Conservation (phyloP, 2,113 vertebrate genomes). For the Platysternon megacephalum region DNA sequence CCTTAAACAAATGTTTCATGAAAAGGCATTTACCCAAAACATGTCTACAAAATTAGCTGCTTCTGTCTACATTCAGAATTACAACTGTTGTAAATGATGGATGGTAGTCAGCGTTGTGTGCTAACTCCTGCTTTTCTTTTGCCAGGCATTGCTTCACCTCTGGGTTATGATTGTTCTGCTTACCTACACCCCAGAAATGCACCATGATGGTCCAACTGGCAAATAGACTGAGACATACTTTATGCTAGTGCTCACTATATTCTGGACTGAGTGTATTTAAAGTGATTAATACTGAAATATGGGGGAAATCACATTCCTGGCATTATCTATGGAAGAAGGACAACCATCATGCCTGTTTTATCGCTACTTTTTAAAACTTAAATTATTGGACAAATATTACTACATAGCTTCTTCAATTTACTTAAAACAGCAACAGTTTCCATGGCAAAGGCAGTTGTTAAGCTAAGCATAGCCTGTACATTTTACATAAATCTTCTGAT, state of each 20-base stretch:
- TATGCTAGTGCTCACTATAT: neutral
- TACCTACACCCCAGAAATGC: slow-evolving; percentile 97
- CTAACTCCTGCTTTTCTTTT: slow-evolving; percentile 31
- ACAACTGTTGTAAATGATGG: neutral
- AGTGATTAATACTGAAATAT: neutral
- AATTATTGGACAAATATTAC: slow-evolving; percentile 47
- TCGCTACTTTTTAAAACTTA: slow-evolving; percentile 57
- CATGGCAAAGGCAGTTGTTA: slow-evolving; percentile 41
- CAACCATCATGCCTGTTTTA: slow-evolving; percentile 29
- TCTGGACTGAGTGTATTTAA: neutral
- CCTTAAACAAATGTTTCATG: neutral
- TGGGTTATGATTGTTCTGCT: slow-evolving; percentile 99
- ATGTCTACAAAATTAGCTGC: neutral
- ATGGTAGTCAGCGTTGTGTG: neutral
- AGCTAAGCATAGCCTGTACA: slow-evolving; percentile 23
- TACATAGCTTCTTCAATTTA: slow-evolving; percentile 34
- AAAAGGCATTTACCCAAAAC: neutral
- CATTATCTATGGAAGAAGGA: neutral
- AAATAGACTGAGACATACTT: slow-evolving; percentile 65
- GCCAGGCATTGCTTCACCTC: slow-evolving; percentile 91
- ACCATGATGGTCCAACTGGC: slow-evolving; percentile 84
- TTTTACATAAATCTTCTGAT: slow-evolving; percentile 23
- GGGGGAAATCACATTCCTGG: neutral
- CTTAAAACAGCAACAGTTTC: slow-evolving; percentile 33
- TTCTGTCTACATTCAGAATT: neutral